Evolutionary conservation across 2,888 invertebrate genomes (phyloP).

Genomic region (Ochlodes sylvanus): DNA sequence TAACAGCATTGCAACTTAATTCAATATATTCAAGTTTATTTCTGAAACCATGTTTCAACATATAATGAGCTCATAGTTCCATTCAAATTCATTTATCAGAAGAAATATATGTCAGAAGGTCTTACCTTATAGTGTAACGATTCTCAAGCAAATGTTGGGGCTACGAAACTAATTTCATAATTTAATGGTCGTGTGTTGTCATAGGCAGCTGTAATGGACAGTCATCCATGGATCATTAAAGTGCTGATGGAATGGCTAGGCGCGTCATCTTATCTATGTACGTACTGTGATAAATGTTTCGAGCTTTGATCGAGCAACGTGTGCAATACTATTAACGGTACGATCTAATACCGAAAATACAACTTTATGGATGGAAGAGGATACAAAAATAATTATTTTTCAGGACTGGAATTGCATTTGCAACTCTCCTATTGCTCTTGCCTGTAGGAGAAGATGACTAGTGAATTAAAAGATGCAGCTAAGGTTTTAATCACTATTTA

Average conservation of each 20-base stretch:
- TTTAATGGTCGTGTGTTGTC: constrained; percentile 21
- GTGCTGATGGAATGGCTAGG: constrained; percentile 15
- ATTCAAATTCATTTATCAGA: neutral
- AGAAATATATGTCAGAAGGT: neutral
- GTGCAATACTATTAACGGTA: too few relatives aligned
- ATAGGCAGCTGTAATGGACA: constrained; percentile 27
- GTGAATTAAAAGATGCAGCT: too few relatives aligned
- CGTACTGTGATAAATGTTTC: neutral
- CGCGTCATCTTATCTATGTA: constrained; percentile 3
- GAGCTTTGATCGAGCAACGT: too few relatives aligned
- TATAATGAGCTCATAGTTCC: neutral
- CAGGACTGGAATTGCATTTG: too few relatives aligned
- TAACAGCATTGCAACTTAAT: too few relatives aligned
- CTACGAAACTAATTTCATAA: constrained; percentile 33
- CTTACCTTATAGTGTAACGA: constrained; percentile 9
- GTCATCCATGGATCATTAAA: constrained; percentile 28
- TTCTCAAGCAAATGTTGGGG: constrained; percentile 18
- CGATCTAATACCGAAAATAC: too few relatives aligned
- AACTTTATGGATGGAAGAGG: too few relatives aligned
- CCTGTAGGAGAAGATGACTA: too few relatives aligned
- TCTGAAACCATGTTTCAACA: neutral
- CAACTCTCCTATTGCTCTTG: too few relatives aligned
- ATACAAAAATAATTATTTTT: too few relatives aligned
- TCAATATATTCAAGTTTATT: neutral
- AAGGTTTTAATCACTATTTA: too few relatives aligned